Percentiles rank a stretch among this genome's conserved stretches.
These are phyloP conservation scores for Gadus chalcogrammus DNA, from an alignment of 2,113 vertebrate species.

Conservation along the genomic window DNA sequence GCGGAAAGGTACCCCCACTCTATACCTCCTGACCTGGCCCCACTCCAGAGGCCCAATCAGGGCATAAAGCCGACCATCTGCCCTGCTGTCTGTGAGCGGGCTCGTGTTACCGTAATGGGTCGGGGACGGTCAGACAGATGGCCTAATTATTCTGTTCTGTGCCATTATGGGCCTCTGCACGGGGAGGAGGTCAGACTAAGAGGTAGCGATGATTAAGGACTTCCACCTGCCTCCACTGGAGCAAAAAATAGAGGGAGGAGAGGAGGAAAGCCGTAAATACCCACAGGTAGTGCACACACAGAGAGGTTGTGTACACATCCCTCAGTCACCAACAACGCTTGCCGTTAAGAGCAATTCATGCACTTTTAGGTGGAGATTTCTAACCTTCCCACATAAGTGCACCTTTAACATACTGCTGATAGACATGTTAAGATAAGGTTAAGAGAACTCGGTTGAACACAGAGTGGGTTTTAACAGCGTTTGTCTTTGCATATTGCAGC, in stretches of 20 bases:
- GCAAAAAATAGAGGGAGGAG: conserved; percentile 38
- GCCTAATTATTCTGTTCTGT: conserved; percentile 44
- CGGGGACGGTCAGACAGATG: conserved; percentile 48
- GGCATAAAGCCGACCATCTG: conserved; percentile 33
- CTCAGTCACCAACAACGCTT: conserved; percentile 5
- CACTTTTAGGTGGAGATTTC: not conserved
- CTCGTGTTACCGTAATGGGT: conserved; percentile 61
- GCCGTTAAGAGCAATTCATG: conserved; percentile 34
- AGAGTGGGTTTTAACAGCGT: no score
- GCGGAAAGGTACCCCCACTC: no score
- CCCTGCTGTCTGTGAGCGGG: conserved; percentile 26
- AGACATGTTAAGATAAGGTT: not conserved
- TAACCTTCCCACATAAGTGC: not conserved
- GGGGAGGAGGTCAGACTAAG: conserved; percentile 19
- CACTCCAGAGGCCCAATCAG: conserved; percentile 56
- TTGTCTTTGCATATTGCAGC: no score
- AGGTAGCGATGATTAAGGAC: conserved; percentile 55
- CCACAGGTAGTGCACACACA: conserved; percentile 44
- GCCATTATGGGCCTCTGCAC: conserved; percentile 45
- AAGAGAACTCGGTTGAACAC: no score
- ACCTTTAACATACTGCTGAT: conserved; percentile 25
- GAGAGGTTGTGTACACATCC: not conserved
- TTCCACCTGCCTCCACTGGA: conserved; percentile 41
- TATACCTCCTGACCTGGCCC: conserved; percentile 39
- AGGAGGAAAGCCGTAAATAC: conserved; percentile 17